Evolutionary conservation across 1,140 invertebrate genomes (phyloP), one percentile per base, ranked within the genome.

Genomic region (Gonatopus flavifemur): DNA sequence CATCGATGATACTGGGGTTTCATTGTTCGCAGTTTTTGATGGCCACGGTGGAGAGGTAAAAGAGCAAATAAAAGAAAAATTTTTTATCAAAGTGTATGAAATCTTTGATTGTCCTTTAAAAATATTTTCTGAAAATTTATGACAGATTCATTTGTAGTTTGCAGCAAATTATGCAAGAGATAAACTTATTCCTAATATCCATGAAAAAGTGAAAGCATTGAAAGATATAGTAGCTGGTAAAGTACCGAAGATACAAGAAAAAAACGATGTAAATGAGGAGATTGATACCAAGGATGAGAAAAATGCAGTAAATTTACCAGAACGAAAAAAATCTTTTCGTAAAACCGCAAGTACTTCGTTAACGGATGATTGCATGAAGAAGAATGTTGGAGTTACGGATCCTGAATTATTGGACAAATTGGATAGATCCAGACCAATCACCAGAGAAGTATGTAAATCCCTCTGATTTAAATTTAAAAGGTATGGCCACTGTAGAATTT

Each of bases 21-120:
- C 90, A 2, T 80, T 96, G 36, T 96, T 92, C 81, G 93, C 92
- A 30, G 86, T 96, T 44, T 96, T 96, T 76, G 94, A 97, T 81
- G 94, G 94, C 1, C 94, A 97, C 76, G 94, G 94, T 43, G 94
- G 94, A 39, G 90, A 95, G 77, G 87, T 88, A 78, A 69, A 61
- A 52, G 40, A 42, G 40, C 45, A 2, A 33, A 18, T 39, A 21
- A 37, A 42, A n/a, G 13, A 22, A 15, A 35, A 21, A 31, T 48
- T 36, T 46, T 25, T 30, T 39, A 24, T 38, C 24, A 9, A 39
- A 7, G 25, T 47, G 24, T 42, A n/a, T n/a, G n/a, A n/a, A n/a
- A n/a, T n/a, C n/a, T n/a, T n/a, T n/a, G n/a, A 50, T 28, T 24
- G 8, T 40, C 22, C 44, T 55, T n/a, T n/a, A n/a, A n/a, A n/a